Conservation (phyloP, 2,113 vertebrate species). For the Phrynosoma blainvillii region DNA sequence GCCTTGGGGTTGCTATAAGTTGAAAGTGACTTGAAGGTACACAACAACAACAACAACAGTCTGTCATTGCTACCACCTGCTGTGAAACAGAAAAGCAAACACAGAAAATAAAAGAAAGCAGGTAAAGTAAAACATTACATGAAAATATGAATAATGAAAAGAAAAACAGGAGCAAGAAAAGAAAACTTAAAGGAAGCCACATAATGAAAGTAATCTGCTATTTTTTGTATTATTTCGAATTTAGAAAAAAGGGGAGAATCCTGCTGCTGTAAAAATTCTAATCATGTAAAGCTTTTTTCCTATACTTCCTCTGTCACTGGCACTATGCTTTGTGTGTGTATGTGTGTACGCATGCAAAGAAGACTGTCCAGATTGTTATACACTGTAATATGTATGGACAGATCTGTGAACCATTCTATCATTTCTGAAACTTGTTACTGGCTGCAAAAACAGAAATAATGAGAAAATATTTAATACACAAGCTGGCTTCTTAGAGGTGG, state of each 20-base stretch:
- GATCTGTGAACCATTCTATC: constrained; percentile 59
- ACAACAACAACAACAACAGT: neutral
- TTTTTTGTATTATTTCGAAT: constrained; percentile 14
- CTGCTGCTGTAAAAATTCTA: neutral
- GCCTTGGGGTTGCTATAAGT: no score
- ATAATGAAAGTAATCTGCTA: neutral
- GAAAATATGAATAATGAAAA: neutral
- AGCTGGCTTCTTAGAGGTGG: constrained; percentile 52
- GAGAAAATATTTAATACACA: constrained; percentile 73
- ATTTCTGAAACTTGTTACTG: constrained; percentile 72
- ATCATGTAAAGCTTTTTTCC: constrained; percentile 19
- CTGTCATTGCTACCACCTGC: constrained; percentile 55
- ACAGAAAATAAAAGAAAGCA: constrained; percentile 16
- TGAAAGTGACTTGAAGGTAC: no score
- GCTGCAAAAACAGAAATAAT: constrained; percentile 71
- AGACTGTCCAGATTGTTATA: constrained; percentile 35
- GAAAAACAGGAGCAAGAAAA: constrained; percentile 1
- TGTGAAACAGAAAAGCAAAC: constrained; percentile 50
- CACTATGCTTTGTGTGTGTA: neutral
- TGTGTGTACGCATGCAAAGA: constrained; percentile 16
- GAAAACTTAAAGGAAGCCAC: neutral
- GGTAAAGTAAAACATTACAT: constrained; percentile 27
- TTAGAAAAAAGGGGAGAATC: neutral
- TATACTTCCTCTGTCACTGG: neutral
- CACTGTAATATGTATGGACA: constrained; percentile 23